Percentiles rank a stretch among this genome's conserved stretches.
Evolutionary conservation across 1,140 invertebrate genomes (phyloP).

Genomic region (Contarinia nasturtii): DNA sequence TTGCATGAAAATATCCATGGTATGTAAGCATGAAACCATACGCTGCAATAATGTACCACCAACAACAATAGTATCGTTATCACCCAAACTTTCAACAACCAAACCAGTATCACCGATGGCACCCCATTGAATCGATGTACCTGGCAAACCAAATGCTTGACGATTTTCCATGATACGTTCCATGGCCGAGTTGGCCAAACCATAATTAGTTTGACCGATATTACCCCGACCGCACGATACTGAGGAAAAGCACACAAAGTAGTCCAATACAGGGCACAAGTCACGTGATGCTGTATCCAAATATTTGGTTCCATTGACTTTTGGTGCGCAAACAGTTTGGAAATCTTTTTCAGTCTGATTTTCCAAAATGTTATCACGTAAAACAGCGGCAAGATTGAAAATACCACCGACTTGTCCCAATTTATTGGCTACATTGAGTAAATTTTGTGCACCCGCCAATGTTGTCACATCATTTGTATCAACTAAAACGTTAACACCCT

Average conservation of each 20-base stretch:
- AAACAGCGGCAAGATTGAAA: conserved; percentile 82
- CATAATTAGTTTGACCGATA: conserved; percentile 88
- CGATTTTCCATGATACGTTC: conserved; percentile 81
- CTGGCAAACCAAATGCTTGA: conserved; percentile 56
- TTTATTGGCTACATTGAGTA: conserved; percentile 47
- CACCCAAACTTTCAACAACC: conserved; percentile 66
- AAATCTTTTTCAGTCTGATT: conserved; percentile 71
- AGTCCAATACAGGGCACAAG: conserved; percentile 59
- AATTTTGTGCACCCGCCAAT: conserved; percentile 41
- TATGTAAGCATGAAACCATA: conserved; percentile 68
- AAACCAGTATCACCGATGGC: conserved; percentile 93
- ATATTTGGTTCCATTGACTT: conserved; percentile 63
- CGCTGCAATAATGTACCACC: conserved; percentile 85
- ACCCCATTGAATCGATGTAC: conserved; percentile 90
- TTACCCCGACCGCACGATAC: conserved; percentile 89
- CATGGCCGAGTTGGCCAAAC: conserved; percentile 89
- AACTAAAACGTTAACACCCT: conserved; percentile 48
- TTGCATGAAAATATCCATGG: conserved; percentile 75
- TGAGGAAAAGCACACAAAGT: conserved; percentile 89
- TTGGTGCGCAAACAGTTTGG: conserved; percentile 51
- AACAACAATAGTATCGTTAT: conserved; percentile 70
- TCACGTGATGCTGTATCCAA: conserved; percentile 54
- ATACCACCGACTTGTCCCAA: conserved; percentile 77
- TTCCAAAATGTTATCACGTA: conserved; percentile 74
- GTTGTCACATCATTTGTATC: conserved; percentile 47